These are phyloP conservation scores for Mycteria americana DNA, from an alignment of 2,797 vertebrate species.

Conservation along the genomic window DNA sequence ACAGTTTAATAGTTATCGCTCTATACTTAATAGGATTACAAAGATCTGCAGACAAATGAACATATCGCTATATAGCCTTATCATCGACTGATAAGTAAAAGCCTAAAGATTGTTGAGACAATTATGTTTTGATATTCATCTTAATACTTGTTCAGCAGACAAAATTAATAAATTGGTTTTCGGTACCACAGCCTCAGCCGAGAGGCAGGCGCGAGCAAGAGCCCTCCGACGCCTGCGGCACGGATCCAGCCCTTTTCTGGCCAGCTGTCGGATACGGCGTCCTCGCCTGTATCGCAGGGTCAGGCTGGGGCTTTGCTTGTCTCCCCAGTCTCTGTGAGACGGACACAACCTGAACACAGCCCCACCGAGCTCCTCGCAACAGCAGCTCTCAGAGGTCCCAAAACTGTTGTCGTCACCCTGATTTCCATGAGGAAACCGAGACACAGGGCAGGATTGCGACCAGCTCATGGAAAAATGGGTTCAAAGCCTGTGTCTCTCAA, in stretches of 20 bases:
- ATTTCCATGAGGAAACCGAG: neutral
- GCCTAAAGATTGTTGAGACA: conserved; percentile 71
- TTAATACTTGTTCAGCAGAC: conserved; percentile 51
- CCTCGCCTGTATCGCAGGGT: accelerated
- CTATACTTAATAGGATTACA: conserved; percentile 65
- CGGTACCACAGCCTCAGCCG: accelerated
- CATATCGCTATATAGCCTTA: conserved; percentile 25
- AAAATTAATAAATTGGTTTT: conserved; percentile 22
- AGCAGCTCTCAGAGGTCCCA: neutral
- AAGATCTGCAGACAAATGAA: conserved; percentile 66
- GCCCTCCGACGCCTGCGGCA: accelerated
- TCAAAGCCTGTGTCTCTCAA: neutral
- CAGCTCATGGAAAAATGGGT: neutral
- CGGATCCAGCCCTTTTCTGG: neutral
- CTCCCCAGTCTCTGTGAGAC: neutral
- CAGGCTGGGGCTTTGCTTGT: neutral
- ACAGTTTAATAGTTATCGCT: conserved; percentile 52
- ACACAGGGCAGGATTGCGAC: neutral
- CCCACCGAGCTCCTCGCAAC: accelerated
- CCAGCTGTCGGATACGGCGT: accelerated
- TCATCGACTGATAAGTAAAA: conserved; percentile 71
- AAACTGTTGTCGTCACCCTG: accelerated
- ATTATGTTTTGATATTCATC: conserved; percentile 73
- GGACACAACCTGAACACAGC: accelerated
- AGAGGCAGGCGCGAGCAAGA: accelerated